phyloP scores from a whole-genome alignment of 2,113 vertebrate genomes.

The Toxostoma redivivum region DNA sequence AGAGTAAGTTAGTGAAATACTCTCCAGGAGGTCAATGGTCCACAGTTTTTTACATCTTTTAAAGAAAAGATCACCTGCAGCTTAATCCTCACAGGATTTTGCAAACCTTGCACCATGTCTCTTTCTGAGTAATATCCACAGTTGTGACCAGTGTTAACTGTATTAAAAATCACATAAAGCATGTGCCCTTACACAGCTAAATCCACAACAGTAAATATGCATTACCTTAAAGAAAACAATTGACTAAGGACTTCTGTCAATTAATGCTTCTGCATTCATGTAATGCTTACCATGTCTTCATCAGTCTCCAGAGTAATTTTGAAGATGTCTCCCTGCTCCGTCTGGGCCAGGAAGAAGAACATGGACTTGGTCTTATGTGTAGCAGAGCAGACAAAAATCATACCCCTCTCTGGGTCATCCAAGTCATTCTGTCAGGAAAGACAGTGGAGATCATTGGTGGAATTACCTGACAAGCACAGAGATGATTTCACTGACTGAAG shows the following conservation, averaged over 20 bases:
- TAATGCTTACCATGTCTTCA: conserved; percentile 91
- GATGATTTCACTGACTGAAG: not conserved
- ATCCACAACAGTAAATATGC: not conserved
- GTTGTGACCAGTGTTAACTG: not conserved
- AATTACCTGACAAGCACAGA: not conserved
- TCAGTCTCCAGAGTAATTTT: conserved; percentile 98
- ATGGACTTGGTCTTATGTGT: conserved; percentile 99
- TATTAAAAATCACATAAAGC: fast-evolving
- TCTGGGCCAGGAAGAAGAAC: conserved; percentile 99
- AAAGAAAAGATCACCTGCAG: not conserved
- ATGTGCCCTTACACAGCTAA: fast-evolving
- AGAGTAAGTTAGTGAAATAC: not conserved
- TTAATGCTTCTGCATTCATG: not conserved
- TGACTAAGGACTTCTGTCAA: not conserved
- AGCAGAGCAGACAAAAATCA: conserved; percentile 99
- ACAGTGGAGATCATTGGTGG: not conserved
- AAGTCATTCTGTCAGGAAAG: conserved; percentile 86
- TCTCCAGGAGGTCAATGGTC: not conserved
- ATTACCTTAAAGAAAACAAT: not conserved
- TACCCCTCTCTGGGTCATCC: conserved; percentile 96
- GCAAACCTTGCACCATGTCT: fast-evolving
- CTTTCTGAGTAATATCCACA: not conserved
- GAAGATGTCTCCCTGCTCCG: conserved; percentile 98
- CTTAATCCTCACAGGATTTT: not conserved
- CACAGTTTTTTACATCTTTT: not conserved